Conservation (phyloP, 2,888 invertebrate species). For the Drosophila setosimentum region DNA sequence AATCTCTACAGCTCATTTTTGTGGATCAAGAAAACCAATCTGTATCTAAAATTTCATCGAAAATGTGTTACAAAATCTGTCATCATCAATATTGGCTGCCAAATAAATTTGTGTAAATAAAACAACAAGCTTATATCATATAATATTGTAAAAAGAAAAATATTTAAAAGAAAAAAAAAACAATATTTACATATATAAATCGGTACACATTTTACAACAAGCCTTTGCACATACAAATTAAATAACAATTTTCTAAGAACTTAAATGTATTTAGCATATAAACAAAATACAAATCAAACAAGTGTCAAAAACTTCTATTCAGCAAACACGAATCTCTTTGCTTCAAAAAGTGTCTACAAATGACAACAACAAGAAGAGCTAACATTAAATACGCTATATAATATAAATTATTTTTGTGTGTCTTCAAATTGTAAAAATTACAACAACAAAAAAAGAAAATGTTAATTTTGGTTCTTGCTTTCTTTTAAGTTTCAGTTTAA, state of each 20-base stretch:
- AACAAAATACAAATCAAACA: neutral
- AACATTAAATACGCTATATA: conserved; percentile 55
- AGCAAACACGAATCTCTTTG: conserved; percentile 40
- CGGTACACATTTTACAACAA: neutral
- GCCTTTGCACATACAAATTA: conserved; percentile 17
- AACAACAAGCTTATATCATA: neutral
- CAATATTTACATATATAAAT: conserved; percentile 1
- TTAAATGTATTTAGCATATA: conserved; percentile 39
- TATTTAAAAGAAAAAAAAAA: neutral
- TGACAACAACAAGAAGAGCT: conserved; percentile 82
- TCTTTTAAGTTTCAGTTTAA: conserved; percentile 21
- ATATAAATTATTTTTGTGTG: conserved; percentile 23
- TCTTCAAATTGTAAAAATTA: conserved; percentile 28
- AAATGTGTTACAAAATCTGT: neutral
- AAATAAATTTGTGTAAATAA: neutral
- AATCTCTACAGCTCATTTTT: neutral
- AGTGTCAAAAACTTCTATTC: conserved; percentile 38
- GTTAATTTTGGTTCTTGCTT: conserved; percentile 32
- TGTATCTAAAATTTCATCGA: neutral
- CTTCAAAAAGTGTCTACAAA: conserved; percentile 67
- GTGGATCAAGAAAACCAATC: neutral
- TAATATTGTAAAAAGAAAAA: neutral
- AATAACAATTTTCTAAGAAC: conserved; percentile 5
- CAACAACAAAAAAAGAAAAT: neutral
- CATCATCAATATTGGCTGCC: neutral